phyloP scores from a whole-genome alignment of 2,113 vertebrate species.

The Leiothrix lutea region DNA sequence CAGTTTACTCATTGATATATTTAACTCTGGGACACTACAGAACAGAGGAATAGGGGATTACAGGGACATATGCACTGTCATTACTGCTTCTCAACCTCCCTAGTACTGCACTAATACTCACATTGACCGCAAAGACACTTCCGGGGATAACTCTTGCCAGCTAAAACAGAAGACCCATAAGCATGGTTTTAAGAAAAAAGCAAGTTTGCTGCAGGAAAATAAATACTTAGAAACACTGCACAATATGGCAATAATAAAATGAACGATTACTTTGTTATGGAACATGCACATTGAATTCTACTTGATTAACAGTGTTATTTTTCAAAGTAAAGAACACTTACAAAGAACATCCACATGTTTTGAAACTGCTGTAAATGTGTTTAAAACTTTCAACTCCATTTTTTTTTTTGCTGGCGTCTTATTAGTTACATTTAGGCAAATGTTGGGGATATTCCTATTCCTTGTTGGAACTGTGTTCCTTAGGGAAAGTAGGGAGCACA shows the following conservation, averaged over 20 bases:
- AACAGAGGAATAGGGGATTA: not conserved
- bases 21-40: not conserved
- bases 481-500: not conserved
- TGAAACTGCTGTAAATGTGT: not conserved
- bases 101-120: not conserved
- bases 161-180: not conserved
- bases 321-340: not conserved
- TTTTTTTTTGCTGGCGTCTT: not conserved
- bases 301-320: not conserved
- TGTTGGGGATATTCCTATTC: not conserved
- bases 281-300: not conserved
- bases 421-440: conserved; percentile 1
- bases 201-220: not conserved
- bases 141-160: not conserved
- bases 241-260: not conserved
- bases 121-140: not conserved
- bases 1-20: not conserved
- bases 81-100: not conserved
- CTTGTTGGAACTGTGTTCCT: not conserved
- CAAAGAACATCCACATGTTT: not conserved
- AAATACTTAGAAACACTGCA: not conserved
- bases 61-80: not conserved
- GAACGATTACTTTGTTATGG: not conserved
- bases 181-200: not conserved
- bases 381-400: not conserved